Evolutionary conservation across 2,113 vertebrate species (phyloP).

Genomic region (Chamaetylas fuelleborni): DNA sequence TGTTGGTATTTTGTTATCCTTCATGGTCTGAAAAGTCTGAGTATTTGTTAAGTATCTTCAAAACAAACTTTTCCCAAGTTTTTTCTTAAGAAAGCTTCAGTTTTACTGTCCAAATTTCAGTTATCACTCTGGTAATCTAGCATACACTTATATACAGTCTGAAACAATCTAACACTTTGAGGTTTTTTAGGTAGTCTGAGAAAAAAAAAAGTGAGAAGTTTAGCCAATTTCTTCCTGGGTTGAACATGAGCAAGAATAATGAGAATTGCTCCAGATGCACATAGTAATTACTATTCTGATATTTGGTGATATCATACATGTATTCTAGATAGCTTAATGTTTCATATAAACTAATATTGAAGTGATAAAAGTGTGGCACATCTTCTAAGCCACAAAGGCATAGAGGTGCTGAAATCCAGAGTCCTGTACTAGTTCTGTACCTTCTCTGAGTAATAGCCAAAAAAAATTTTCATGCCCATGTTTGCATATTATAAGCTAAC

Average conservation of each 20-base stretch:
- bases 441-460: background rate
- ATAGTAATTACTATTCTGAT: background rate
- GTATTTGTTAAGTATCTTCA: background rate
- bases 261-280: background rate
- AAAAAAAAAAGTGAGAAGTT: background rate
- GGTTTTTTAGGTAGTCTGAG: background rate
- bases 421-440: background rate
- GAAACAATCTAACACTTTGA: background rate
- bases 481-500: background rate
- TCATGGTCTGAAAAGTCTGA: background rate
- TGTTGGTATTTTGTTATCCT: background rate
- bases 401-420: background rate
- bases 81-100: background rate
- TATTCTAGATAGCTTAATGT: background rate
- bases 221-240: background rate
- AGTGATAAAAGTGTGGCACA: background rate
- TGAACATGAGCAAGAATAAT: background rate
- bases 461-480: background rate
- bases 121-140: background rate
- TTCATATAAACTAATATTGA: background rate
- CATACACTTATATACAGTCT: background rate
- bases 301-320: background rate
- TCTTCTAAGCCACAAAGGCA: background rate
- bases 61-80: background rate
- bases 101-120: background rate